Evolutionary conservation across 2,888 invertebrate genomes (phyloP), one percentile per base, ranked within the genome.

Genomic region (Sinelater perroti): DNA sequence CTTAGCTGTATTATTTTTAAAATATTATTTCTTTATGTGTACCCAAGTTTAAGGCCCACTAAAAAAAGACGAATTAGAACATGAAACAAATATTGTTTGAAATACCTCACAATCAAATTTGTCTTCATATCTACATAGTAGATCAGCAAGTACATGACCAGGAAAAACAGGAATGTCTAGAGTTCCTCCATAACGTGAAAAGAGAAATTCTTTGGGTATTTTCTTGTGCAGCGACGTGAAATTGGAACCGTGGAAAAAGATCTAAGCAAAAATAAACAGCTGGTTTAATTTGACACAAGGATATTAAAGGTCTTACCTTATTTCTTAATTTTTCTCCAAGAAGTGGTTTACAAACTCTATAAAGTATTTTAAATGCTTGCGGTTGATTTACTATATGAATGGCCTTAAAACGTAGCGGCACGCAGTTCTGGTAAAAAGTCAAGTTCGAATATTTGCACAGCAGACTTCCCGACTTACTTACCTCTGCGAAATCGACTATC

Each of bases 351-450:
- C 95, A 90, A 51, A 96, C 82, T 5, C 90, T 87, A 70, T 90
- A 95, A 2, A 92, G 80, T 85, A 93, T 88, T 72, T 92, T 93
- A 79, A 95, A 95, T 58, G 94, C 83, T 64, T 85, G 86, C 0
- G 95, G 91, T 73, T 95, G 94, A 74, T 93, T 93, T n/a, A 95
- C 82, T 44, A 95, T 83, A 72, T 95, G 95, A 2, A 96, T 87
- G 0, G 86, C 92, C 77, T 93, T 94, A 35, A 96, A 79, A 44
- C 95, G 85, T 60, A 88, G 82, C 0, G 95, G 92, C 20, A 92
- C 86, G 70, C 91, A 90, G 70, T 92, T 93, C 87, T 92, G 82
- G n/a, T 14, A 14, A 13, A 2, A 10, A 3, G 8, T 33, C 1
- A 33, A 6, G 1, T 11, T 7, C 24, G 31, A 45, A 31, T n/a